Evolutionary conservation across 2,797 vertebrate species (phyloP), one percentile per base, ranked within the genome.

Genomic region (Channallabes apus): DNA sequence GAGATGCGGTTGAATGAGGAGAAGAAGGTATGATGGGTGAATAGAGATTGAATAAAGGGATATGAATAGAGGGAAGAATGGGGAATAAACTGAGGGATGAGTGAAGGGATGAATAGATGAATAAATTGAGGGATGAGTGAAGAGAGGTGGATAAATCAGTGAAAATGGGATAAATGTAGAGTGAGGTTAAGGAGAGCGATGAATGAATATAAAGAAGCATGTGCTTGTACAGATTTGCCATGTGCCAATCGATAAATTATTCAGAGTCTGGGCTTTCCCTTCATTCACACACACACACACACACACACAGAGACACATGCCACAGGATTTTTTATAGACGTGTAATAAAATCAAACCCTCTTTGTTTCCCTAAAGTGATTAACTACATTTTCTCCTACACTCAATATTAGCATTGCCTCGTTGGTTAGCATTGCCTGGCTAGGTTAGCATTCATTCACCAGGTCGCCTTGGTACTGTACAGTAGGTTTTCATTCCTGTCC

Each of bases 161-260:
- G 62, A 65, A 27, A 1, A 29, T 24, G 56, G 29, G 32, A 75
- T 18, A 35, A 46, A 27, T 8, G 0, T 3, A 58, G 46, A 11
- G 46, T 11, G 11, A 46, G 46, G 46, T 46, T 0, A 46, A 46
- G 46, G 46, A 46, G 46, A 2, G 46, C 18, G 38, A 73, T 73
- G 56, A 83, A 73, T 83, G 1, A 61, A 62, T 71, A n/a, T 32
- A 85, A 83, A 18, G 11, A 27, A 59, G 41, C 54, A 56, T 88
- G 91, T 92, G 79, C 11, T 89, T 87, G 86, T 77, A 87, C 90
- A 90, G 81, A 80, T 80, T 79, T 68, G 90, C 94, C 93, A 93
- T 93, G 92, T 94, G 93, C 90, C 91, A 92, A 92, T 94, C 90
- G 89, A 92, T 94, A 85, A 94, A 94, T 95, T 91, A 94, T 95